Evolutionary conservation across 2,888 invertebrate species (phyloP), one percentile per base, ranked within the genome.

Genomic region (Cantharis rustica): DNA sequence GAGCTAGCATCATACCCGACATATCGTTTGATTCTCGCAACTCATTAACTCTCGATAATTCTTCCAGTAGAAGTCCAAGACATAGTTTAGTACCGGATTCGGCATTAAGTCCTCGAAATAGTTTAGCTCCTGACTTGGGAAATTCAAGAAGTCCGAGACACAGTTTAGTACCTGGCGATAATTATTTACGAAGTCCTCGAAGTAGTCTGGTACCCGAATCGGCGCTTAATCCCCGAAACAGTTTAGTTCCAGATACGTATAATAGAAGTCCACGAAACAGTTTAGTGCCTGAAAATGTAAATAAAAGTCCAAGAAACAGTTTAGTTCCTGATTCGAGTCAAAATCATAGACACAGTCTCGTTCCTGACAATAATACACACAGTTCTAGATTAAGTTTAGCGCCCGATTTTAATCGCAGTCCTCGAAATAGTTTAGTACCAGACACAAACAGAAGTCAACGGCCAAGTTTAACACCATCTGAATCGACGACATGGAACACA

Each of bases 321-420:
- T 80, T 88, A 80, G 83, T 86, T 16, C 87, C 87, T 7, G 86
- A 87, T 75, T 82, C 83, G n/a, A 79, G 64, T 66, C 73, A 75
- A 31, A 92, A 92, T 75, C 90, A 93, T 0, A 89, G 93, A 71
- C 92, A 92, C 82, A 93, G 93, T 15, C 89, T 93, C 69, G 90
- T 91, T 26, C 92, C 93, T 17, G 93, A 93, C 68, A 88, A 87
- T 68, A 87, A 86, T 75, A 84, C 85, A 61, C 84, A 86, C 78
- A 85, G 86, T 63, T 86, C 87, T 9, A 87, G 93, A 75, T 81
- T 86, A 79, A 87, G 82, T 80, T 82, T 87, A 23, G 82, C 84
- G 1, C 83, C 84, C 1, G 88, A 88, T 69, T 85, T 90, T 61
- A 89, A 88, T 47, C 84, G 90, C 76, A 91, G 90, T 81, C 90